Evolutionary conservation across 2,888 invertebrate genomes (phyloP), one percentile per base, ranked within the genome.

Genomic region (Leuctra nigra): DNA sequence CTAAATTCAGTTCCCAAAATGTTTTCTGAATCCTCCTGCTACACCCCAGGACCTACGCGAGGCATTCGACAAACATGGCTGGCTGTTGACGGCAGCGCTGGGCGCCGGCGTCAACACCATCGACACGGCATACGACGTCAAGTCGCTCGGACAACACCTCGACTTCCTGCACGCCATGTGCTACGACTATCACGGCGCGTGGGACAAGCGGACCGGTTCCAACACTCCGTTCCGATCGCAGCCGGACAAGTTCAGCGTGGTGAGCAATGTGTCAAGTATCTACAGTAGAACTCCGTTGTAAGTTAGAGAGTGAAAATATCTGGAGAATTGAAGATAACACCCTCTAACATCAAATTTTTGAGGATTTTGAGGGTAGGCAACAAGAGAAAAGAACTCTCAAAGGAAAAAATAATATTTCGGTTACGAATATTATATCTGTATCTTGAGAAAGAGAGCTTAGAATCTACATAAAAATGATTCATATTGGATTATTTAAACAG

Each of bases 171-270:
- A 91, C 64, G 80, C 91, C 68, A 92, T 91, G 91, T 86, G 87
- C 60, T 93, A 93, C 69, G 92, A 93, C 70, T 92, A 91, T 69
- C 90, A 91, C 63, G 91, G 91, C 0, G 79, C 85, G 4, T 91
- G 91, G 91, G 87, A 91, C 64, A 75, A 75, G 0, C 75, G 74
- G 57, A 81, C 88, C 0, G 86, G 87, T 0, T 83, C 88, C 9
- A 91, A 92, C 67, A 85, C 91, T 0, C 92, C 92, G 0, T 67
- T 93, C 7, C 74, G 72, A 23, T 70, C 69, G 61, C 69, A 71
- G 0, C 68, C 73, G 0, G 83, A 83, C 65, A 73, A 75, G 0
- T 72, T 86, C 2, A 87, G 81, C 71, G 81, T 91, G 72, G 90
- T 90, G 72, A 76, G 82, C 69, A 56, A 14, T 4, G 33, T 50